Evolutionary conservation across 2,113 vertebrate genomes (phyloP).

Genomic region (Rhinopomastus cyanomelas): DNA sequence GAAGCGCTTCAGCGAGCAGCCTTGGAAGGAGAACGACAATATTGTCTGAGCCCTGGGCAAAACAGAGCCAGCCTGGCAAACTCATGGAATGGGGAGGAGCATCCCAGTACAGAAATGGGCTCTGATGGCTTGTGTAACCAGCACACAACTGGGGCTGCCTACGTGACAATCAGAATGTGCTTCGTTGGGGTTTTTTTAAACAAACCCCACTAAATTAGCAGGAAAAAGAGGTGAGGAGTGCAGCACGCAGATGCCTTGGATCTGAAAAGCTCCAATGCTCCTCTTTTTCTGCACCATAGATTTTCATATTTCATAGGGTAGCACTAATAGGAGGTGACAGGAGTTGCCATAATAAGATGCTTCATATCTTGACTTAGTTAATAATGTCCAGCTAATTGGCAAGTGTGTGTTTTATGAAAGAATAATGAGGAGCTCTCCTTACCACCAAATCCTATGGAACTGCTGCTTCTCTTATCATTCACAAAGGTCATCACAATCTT

Average conservation of each 20-base stretch:
- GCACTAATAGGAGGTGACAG: not conserved
- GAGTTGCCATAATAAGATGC: not conserved
- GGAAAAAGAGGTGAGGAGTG: not conserved
- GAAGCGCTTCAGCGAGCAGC: not conserved
- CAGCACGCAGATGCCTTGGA: not conserved
- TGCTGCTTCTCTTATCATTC: not conserved
- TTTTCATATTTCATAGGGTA: not conserved
- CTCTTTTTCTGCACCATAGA: not conserved
- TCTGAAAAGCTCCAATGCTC: not conserved
- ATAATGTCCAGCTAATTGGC: not conserved
- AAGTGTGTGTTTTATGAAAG: not conserved
- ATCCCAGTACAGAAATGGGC: not conserved
- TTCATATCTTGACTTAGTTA: not conserved
- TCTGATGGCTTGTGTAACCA: not conserved
- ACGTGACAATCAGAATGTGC: not conserved
- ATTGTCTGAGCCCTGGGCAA: not conserved
- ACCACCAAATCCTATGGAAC: not conserved
- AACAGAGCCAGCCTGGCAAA: not conserved
- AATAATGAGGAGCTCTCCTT: not conserved
- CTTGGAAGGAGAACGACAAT: not conserved
- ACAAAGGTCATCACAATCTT: not conserved
- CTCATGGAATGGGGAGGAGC: accelerated
- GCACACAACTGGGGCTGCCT: not conserved
- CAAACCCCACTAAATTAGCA: not conserved
- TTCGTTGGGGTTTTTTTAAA: accelerated